Conservation (phyloP, 1,140 invertebrate species). For the Pissodes strobi region DNA sequence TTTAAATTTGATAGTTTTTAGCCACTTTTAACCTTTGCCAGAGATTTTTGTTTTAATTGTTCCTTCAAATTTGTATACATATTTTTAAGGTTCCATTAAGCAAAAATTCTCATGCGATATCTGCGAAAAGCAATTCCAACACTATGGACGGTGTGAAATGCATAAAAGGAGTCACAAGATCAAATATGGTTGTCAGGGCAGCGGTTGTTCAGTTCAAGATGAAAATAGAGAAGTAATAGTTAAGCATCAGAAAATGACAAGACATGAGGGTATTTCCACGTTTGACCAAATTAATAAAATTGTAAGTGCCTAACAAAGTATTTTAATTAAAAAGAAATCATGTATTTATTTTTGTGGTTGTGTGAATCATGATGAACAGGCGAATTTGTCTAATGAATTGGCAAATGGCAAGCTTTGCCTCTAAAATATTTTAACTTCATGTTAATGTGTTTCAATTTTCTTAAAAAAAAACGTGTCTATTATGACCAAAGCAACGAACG, state of each 20-base stretch:
- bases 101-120: constrained; percentile 60
- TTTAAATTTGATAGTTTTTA: no score
- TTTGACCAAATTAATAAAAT: constrained; percentile 21
- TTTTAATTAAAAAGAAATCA: not conserved
- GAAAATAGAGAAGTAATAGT: constrained; percentile 57
- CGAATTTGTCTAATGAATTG: no score
- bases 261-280: constrained; percentile 58
- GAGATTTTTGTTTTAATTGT: no score
- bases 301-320: constrained; percentile 5
- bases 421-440: no score
- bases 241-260: constrained; percentile 60
- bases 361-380: constrained; percentile 30
- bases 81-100: no score
- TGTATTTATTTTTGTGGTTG: not conserved
- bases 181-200: constrained; percentile 58
- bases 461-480: no score
- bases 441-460: no score
- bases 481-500: no score
- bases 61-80: no score
- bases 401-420: no score
- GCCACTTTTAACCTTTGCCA: no score
- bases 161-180: constrained; percentile 56
- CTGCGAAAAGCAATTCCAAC: constrained; percentile 61
- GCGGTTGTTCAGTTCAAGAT: constrained; percentile 58
- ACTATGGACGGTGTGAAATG: constrained; percentile 57